These are phyloP conservation scores for Paraescarpia echinospica DNA, from an alignment of 1,140 invertebrate species.

Conservation along the genomic window DNA sequence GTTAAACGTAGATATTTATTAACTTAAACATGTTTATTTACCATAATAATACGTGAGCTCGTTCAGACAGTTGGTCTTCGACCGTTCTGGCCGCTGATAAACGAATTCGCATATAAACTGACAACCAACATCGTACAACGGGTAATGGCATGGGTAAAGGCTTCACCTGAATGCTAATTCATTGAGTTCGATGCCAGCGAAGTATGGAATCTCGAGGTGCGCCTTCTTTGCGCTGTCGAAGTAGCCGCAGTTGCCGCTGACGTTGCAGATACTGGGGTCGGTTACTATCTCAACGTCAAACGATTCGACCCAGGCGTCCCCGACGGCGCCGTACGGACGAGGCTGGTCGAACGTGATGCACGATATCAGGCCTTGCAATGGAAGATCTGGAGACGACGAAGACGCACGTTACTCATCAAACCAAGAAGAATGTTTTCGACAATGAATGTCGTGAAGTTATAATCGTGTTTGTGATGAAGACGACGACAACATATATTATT, in stretches of 20 bases:
- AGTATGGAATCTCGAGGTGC: background rate
- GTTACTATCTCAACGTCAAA: background rate
- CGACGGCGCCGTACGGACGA: background rate
- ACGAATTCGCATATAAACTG: no score
- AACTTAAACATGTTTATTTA: no score
- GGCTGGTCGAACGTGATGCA: background rate
- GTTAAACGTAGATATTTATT: no score
- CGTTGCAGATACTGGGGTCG: background rate
- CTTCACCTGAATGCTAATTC: background rate
- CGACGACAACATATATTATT: no score
- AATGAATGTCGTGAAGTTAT: background rate
- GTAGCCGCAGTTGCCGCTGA: background rate
- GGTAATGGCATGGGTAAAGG: no score
- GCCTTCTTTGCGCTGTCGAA: background rate
- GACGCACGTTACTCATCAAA: background rate
- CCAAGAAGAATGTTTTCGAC: background rate
- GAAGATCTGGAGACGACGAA: background rate
- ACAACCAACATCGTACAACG: no score
- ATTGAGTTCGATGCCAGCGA: background rate
- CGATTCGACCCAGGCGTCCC: background rate
- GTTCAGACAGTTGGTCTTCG: no score
- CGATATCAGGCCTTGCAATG: background rate
- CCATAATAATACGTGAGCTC: no score
- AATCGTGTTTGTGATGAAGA: background rate
- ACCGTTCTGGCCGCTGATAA: no score